These are phyloP conservation scores for Chironomus tepperi DNA, from an alignment of 1,140 invertebrate genomes.

Conservation along the genomic window DNA sequence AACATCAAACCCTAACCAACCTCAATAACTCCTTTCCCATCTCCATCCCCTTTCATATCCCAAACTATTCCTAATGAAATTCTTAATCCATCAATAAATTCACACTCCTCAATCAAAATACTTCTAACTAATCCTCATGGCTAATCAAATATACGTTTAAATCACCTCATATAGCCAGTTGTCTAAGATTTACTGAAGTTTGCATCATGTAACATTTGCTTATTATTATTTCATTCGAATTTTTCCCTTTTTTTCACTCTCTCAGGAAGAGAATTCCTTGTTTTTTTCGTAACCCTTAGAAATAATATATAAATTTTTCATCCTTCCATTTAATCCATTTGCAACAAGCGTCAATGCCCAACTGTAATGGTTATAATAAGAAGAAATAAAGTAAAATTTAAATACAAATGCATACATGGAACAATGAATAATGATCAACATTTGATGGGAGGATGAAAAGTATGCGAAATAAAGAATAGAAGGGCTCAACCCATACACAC, in stretches of 20 bases:
- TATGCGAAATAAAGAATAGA: background rate
- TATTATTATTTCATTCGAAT: too few relatives aligned
- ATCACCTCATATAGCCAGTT: background rate
- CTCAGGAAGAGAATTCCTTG: too few relatives aligned
- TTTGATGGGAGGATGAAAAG: background rate
- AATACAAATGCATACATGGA: slow-evolving; percentile 8
- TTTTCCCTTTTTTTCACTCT: too few relatives aligned
- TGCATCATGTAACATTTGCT: too few relatives aligned
- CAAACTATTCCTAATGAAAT: background rate
- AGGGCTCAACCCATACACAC: slow-evolving; percentile 2
- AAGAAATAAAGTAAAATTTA: background rate
- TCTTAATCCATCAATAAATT: background rate
- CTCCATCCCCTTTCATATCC: background rate
- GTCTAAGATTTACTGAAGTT: background rate
- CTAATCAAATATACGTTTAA: background rate
- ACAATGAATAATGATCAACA: slow-evolving; percentile 2
- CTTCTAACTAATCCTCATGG: background rate
- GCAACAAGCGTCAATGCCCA: background rate
- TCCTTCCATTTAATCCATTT: background rate
- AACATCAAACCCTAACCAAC: background rate
- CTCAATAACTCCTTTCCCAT: background rate
- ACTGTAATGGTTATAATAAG: background rate
- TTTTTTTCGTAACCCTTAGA: too few relatives aligned
- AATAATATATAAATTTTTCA: too few relatives aligned
- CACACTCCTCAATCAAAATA: background rate